Percentiles rank a stretch among this genome's conserved stretches.
phyloP scores from a whole-genome alignment of 2,888 invertebrate species.

The Agrochola litura region DNA sequence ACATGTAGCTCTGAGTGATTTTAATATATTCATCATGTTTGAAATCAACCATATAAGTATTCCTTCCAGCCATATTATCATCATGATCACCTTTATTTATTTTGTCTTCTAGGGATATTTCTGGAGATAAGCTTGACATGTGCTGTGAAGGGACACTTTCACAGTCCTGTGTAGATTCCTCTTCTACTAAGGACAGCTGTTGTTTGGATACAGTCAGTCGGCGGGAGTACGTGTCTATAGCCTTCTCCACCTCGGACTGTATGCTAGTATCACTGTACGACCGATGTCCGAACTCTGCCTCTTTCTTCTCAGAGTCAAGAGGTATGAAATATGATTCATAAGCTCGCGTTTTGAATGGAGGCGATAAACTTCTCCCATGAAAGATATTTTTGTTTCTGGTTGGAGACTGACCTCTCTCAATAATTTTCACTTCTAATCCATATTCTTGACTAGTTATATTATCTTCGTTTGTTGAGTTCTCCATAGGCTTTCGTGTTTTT shows the following conservation, averaged over 20 bases:
- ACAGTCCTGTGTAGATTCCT: conserved; percentile 87
- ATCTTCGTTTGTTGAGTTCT: conserved; percentile 73
- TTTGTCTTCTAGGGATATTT: conserved; percentile 75
- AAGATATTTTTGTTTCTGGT: conserved; percentile 74
- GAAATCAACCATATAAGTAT: conserved; percentile 66
- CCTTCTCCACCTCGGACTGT: conserved; percentile 77
- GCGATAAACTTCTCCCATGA: conserved; percentile 74
- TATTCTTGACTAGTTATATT: conserved; percentile 74
- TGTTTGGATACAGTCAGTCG: conserved; percentile 81
- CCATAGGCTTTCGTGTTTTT: conserved; percentile 79
- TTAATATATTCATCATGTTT: conserved; percentile 70
- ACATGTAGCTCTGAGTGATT: conserved; percentile 70
- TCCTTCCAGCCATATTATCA: conserved; percentile 64
- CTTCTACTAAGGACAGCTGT: conserved; percentile 88
- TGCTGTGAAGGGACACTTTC: conserved; percentile 85
- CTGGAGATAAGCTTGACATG: conserved; percentile 79
- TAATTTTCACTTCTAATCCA: conserved; percentile 84
- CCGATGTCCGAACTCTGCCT: conserved; percentile 68
- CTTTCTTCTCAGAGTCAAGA: conserved; percentile 74
- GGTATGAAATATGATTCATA: conserved; percentile 85
- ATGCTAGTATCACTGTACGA: conserved; percentile 78
- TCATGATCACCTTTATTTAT: conserved; percentile 66
- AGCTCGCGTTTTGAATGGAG: conserved; percentile 76
- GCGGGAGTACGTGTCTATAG: conserved; percentile 80
- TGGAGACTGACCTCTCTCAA: conserved; percentile 79